Evolutionary conservation across 2,888 invertebrate genomes (phyloP).

Genomic region (Drosophila anceps): DNA sequence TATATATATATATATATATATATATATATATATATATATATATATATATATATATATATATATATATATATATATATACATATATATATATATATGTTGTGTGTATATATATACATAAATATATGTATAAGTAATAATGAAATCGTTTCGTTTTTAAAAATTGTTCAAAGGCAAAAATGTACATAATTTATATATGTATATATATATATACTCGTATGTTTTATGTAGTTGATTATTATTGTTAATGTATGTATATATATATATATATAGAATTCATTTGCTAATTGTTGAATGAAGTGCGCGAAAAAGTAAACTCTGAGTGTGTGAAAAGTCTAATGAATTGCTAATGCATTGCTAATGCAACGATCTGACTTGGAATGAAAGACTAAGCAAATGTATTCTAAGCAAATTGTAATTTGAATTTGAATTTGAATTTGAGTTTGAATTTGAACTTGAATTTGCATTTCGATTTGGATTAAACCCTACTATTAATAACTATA

Average conservation of each 20-base stretch:
- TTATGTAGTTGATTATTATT: constrained; percentile 23
- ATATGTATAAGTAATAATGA: constrained; percentile 60
- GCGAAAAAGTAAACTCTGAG: constrained; percentile 55
- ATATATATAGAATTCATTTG: constrained; percentile 32
- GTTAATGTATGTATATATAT: constrained; percentile 7
- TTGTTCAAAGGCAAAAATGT: constrained; percentile 73
- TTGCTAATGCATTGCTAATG: constrained; percentile 10
- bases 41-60: constrained; percentile 25
- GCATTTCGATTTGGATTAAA: constrained; percentile 10
- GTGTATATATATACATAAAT: constrained; percentile 20
- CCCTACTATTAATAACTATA: constrained; percentile 18
- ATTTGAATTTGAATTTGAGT: constrained; percentile 8
- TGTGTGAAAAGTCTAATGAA: constrained; percentile 27
- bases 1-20: constrained; percentile 13
- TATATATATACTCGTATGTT: constrained; percentile 15
- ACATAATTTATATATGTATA: constrained; percentile 45
- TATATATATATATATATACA: constrained; percentile 31
- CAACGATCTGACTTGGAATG: constrained; percentile 26
- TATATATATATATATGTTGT: background rate
- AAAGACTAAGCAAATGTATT: constrained; percentile 35
- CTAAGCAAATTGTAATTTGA: constrained; percentile 30
- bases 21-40: constrained; percentile 22
- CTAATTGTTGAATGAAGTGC: constrained; percentile 57
- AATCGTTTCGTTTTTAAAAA: constrained; percentile 67
- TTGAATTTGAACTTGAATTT: constrained; percentile 3